A percentile compares a stretch with the other conserved stretches of the same genome.
Evolutionary conservation across 1,140 invertebrate species (phyloP).

Genomic region (Cotesia vestalis): DNA sequence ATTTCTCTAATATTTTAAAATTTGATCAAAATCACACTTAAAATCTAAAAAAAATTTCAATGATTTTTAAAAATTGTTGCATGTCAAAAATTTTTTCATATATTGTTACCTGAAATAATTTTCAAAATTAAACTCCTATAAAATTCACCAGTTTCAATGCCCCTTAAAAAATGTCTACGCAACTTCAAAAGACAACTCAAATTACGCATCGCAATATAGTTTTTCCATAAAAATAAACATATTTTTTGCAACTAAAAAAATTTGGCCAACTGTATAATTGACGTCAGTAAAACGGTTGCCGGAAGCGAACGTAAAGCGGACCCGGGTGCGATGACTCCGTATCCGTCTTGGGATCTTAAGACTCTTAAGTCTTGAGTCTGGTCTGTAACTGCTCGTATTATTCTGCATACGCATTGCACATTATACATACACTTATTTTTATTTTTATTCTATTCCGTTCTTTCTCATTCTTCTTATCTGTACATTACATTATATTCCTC

Average conservation of each 20-base stretch:
- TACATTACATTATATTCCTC: slow-evolving; percentile 1
- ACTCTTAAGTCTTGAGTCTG: no score
- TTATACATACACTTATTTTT: background rate
- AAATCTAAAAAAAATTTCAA: no score
- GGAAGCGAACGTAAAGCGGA: slow-evolving; percentile 32
- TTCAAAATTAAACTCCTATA: no score
- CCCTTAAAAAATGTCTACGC: background rate
- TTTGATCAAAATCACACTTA: no score
- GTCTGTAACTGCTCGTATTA: slow-evolving; percentile 18
- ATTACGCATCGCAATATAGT: no score
- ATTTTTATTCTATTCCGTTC: slow-evolving; percentile 16
- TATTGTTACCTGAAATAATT: no score
- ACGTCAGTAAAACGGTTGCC: slow-evolving; percentile 15
- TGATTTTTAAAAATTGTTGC: no score
- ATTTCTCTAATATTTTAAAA: no score
- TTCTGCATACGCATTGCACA: slow-evolving; percentile 31
- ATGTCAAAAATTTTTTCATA: no score
- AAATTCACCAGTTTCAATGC: no score
- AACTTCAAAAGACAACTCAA: no score
- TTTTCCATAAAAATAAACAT: background rate
- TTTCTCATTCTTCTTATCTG: slow-evolving; percentile 22
- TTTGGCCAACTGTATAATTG: slow-evolving; percentile 6
- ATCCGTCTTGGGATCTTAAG: slow-evolving; percentile 42
- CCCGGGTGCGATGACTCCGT: slow-evolving; percentile 50
- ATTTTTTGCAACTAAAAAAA: background rate